Conservation (phyloP, 2,113 vertebrate species). For the Ciconia stormi region DNA sequence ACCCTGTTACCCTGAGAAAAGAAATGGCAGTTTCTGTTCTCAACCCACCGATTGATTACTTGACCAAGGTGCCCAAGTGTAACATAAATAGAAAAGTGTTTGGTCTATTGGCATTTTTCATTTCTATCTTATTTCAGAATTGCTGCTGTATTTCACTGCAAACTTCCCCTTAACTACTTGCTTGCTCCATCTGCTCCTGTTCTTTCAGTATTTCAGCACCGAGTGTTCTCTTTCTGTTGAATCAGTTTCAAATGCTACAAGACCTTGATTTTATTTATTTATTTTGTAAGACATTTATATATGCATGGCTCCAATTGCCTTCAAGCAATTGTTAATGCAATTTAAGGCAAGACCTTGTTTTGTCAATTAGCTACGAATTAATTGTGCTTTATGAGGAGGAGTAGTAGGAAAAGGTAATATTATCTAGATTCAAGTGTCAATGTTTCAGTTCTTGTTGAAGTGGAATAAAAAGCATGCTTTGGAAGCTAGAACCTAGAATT, state of each 20-base stretch:
- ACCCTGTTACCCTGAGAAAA: too few relatives aligned
- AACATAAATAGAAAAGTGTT: background rate
- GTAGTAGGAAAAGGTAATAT: background rate
- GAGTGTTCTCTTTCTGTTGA: background rate
- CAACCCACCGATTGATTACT: background rate
- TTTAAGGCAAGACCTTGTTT: background rate
- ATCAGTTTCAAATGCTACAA: background rate
- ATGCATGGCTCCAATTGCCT: background rate
- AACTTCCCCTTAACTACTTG: background rate
- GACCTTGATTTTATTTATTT: background rate
- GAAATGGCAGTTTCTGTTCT: background rate
- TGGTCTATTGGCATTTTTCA: background rate
- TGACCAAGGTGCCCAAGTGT: background rate
- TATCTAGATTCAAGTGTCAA: background rate
- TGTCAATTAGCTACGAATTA: background rate
- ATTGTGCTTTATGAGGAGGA: background rate
- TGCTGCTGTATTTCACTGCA: background rate
- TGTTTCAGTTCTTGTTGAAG: background rate
- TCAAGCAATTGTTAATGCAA: background rate
- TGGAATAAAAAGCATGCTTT: background rate
- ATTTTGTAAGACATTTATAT: background rate
- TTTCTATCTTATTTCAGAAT: background rate
- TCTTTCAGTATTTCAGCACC: background rate
- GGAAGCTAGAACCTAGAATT: background rate
- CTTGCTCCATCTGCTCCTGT: background rate